phyloP scores from a whole-genome alignment of 1,140 invertebrate species.

The Drosophila persimilis region DNA sequence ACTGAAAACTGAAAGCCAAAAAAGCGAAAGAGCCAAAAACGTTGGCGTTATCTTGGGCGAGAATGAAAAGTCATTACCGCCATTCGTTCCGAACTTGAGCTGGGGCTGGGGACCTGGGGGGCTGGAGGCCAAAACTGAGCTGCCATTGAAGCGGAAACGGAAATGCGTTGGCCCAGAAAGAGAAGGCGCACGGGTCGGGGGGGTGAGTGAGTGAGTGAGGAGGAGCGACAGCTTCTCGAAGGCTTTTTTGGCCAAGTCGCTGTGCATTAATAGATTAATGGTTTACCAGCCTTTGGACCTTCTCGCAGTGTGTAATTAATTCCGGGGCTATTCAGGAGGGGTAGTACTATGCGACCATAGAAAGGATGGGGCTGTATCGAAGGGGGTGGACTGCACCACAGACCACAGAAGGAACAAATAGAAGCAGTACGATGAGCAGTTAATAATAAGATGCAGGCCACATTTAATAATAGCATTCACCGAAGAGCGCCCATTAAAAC shows the following conservation, averaged over 20 bases:
- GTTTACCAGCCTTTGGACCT: constrained; percentile 11
- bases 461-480: constrained; percentile 72
- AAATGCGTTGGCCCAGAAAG: constrained; percentile 65
- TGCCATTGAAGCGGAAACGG: constrained; percentile 76
- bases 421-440: constrained; percentile 23
- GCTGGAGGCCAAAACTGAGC: constrained; percentile 23
- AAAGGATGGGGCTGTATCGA: constrained; percentile 12
- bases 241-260: constrained; percentile 42
- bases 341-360: not conserved
- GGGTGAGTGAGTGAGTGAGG: constrained; percentile 4
- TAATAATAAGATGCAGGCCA: constrained; percentile 73
- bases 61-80: constrained; percentile 81
- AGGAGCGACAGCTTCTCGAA: constrained; percentile 33
- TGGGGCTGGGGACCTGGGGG: not conserved
- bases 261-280: constrained; percentile 78
- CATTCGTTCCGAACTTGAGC: constrained; percentile 61
- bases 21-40: constrained; percentile 53
- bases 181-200: not conserved
- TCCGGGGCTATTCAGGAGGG: not conserved
- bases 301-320: constrained; percentile 39
- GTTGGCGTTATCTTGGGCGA: constrained; percentile 76
- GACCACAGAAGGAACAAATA: constrained; percentile 20
- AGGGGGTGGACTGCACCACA: not conserved
- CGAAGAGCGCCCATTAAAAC: constrained; percentile 61
- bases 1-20: constrained; percentile 40